phyloP scores from a whole-genome alignment of 2,888 invertebrate genomes.

The Leucophenga montana region DNA sequence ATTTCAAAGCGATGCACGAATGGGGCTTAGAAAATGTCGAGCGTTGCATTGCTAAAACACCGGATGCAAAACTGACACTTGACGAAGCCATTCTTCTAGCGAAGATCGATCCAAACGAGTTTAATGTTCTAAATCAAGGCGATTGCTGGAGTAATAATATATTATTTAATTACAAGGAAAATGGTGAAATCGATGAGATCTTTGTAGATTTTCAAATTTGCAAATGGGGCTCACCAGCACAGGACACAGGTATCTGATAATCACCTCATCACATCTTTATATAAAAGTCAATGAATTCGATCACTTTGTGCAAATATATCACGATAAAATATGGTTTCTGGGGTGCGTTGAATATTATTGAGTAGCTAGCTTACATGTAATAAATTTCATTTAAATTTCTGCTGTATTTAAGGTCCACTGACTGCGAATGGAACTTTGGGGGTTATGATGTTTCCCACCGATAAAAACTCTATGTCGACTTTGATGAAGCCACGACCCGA shows the following conservation, averaged over 20 bases:
- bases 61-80: constrained; percentile 39
- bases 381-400: background rate
- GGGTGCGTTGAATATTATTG: constrained; percentile 50
- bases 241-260: constrained; percentile 66
- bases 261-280: constrained; percentile 55
- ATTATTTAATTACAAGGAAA: constrained; percentile 60
- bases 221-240: constrained; percentile 65
- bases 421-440: constrained; percentile 49
- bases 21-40: constrained; percentile 56
- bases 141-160: constrained; percentile 69
- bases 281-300: constrained; percentile 65
- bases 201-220: constrained; percentile 66
- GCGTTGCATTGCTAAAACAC: constrained; percentile 43
- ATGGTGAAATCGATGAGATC: constrained; percentile 50
- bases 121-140: constrained; percentile 68
- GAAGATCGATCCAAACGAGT: constrained; percentile 48
- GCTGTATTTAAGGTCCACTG: constrained; percentile 48
- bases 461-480: constrained; percentile 59
- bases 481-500: constrained; percentile 53
- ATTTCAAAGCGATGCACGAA: constrained; percentile 45
- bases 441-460: constrained; percentile 56
- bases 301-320: constrained; percentile 63
- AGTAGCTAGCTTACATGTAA: background rate
- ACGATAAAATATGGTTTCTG: constrained; percentile 60
- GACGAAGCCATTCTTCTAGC: constrained; percentile 41